phyloP scores from a whole-genome alignment of 2,113 vertebrate species.

The Sander lucioperca region DNA sequence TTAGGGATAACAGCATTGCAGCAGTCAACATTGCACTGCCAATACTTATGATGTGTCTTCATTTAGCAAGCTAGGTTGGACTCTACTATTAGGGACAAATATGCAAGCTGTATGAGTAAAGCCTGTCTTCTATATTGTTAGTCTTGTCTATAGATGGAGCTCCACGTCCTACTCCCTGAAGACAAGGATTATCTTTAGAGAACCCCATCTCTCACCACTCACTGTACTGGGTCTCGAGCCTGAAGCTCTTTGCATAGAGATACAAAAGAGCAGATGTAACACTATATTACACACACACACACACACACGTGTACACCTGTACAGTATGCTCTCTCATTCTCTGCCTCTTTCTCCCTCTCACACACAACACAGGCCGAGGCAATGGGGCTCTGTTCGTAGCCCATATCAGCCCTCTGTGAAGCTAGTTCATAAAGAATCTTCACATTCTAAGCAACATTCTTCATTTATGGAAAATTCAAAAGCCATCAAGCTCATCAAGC shows the following conservation, averaged over 20 bases:
- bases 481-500: not conserved
- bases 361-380: constrained; percentile 19
- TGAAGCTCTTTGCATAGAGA: constrained; percentile 39
- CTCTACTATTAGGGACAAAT: not conserved
- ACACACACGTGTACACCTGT: constrained; percentile 57
- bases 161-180: constrained; percentile 33
- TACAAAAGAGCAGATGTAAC: constrained; percentile 70
- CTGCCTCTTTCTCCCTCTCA: constrained; percentile 47
- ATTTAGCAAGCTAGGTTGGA: not conserved
- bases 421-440: not conserved
- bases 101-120: not conserved
- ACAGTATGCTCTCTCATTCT: constrained; percentile 54
- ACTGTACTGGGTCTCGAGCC: constrained; percentile 26
- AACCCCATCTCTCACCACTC: constrained; percentile 56
- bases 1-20: not conserved
- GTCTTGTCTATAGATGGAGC: constrained; percentile 45
- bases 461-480: not conserved
- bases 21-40: constrained; percentile 7
- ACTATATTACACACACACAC: constrained; percentile 60
- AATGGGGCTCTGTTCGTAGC: not conserved
- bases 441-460: not conserved
- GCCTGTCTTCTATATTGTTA: not conserved
- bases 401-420: constrained; percentile 11
- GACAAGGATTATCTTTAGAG: constrained; percentile 37
- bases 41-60: constrained; percentile 1